phyloP scores from a whole-genome alignment of 2,888 invertebrate species.

The Rhogogaster chlorosoma region DNA sequence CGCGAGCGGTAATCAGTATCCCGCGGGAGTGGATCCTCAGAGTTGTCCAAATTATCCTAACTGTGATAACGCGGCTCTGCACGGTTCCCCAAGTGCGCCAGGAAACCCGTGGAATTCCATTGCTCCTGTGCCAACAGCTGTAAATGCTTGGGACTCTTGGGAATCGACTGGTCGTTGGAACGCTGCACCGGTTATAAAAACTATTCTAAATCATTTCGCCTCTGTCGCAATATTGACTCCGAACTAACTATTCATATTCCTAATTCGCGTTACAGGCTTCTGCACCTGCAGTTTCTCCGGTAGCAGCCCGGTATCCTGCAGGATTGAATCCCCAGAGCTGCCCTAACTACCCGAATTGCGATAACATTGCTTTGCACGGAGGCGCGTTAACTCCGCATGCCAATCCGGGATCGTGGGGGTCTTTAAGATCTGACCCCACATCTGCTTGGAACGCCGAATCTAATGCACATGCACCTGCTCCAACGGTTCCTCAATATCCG shows the following conservation, averaged over 20 bases:
- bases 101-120: not conserved
- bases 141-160: not conserved
- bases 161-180: not conserved
- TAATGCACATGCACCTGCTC: conserved; percentile 4
- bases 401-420: conserved; percentile 1
- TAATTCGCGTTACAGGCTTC: not conserved
- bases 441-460: conserved; percentile 18
- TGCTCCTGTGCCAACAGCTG: not conserved
- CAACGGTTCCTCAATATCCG: conserved; percentile 22
- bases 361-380: conserved; percentile 48
- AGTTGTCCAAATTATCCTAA: conserved; percentile 50
- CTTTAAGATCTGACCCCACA: not conserved
- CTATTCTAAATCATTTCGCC: not conserved
- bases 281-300: not conserved
- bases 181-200: not conserved
- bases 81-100: conserved; percentile 26
- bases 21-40: conserved; percentile 48
- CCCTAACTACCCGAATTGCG: conserved; percentile 48
- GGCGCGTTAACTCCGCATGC: conserved; percentile 21
- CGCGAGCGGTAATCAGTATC: conserved; percentile 28
- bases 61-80: conserved; percentile 50
- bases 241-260: not conserved
- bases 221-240: not conserved
- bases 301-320: conserved; percentile 42
- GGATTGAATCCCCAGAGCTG: conserved; percentile 44